Evolutionary conservation across 1,140 invertebrate species (phyloP).

Genomic region (Drosophila sp.): DNA sequence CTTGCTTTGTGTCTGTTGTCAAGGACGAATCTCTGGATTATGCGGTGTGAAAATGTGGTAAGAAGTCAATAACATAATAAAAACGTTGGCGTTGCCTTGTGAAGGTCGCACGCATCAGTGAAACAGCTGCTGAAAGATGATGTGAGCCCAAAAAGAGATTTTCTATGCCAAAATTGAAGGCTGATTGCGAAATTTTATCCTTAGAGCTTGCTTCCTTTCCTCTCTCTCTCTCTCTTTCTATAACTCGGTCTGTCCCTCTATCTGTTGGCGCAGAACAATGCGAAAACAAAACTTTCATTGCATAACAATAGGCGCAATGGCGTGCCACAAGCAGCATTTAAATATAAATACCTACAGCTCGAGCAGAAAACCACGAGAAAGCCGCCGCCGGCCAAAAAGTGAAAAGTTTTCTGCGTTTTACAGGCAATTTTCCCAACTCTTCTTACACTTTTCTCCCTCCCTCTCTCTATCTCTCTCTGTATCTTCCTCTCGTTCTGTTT

Average conservation of each 20-base stretch:
- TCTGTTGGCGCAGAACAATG: conserved; percentile 46
- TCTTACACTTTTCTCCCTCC: not conserved
- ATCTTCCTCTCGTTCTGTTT: not conserved
- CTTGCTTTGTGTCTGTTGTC: conserved; percentile 45
- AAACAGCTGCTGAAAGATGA: conserved; percentile 27
- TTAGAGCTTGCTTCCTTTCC: not conserved
- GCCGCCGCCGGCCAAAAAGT: conserved; percentile 54
- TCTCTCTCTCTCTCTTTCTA: not conserved
- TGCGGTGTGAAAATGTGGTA: conserved; percentile 80
- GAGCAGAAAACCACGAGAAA: conserved; percentile 53
- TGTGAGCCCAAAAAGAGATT: conserved; percentile 9
- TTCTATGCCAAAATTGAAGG: conserved; percentile 6
- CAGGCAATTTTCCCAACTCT: conserved; percentile 50
- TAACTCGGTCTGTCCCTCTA: not conserved
- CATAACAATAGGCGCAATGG: conserved; percentile 81
- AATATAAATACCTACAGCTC: conserved; percentile 78
- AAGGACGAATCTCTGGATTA: conserved; percentile 51
- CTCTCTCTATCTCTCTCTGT: not conserved
- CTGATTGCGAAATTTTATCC: conserved; percentile 6
- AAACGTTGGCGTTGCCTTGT: conserved; percentile 55
- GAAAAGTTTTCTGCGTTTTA: conserved; percentile 76
- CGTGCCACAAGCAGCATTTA: conserved; percentile 76
- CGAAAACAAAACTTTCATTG: conserved; percentile 73
- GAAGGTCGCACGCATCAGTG: conserved; percentile 58
- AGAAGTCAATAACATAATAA: conserved; percentile 81